phyloP scores from a whole-genome alignment of 2,888 invertebrate species.

The Cantharis flavilabris region DNA sequence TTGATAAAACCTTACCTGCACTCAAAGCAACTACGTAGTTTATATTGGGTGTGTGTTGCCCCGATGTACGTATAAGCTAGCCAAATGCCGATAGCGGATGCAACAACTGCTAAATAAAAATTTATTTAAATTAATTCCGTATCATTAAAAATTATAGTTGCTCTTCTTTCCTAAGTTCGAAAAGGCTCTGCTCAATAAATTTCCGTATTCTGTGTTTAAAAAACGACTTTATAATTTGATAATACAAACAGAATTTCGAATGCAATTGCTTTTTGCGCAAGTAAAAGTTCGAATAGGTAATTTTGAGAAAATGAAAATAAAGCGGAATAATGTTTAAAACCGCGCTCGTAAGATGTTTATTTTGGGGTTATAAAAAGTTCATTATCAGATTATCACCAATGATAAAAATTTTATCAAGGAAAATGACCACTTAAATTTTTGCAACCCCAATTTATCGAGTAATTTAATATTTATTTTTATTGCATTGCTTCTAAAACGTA shows the following conservation, averaged over 20 bases:
- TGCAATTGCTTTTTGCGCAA: neutral
- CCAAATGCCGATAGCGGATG: too few relatives aligned
- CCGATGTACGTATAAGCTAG: too few relatives aligned
- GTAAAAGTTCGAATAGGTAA: neutral
- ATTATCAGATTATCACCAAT: neutral
- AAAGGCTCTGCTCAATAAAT: too few relatives aligned
- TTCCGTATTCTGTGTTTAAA: too few relatives aligned
- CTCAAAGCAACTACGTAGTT: too few relatives aligned
- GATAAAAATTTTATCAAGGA: neutral
- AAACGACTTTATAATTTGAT: neutral
- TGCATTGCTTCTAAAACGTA: neutral
- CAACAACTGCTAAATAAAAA: too few relatives aligned
- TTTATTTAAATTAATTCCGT: too few relatives aligned
- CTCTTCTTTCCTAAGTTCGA: too few relatives aligned
- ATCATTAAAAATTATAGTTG: too few relatives aligned
- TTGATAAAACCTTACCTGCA: too few relatives aligned
- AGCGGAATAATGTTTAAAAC: neutral
- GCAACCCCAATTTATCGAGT: neutral
- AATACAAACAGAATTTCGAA: neutral
- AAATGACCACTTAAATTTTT: neutral
- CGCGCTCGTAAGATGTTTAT: neutral
- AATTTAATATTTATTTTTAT: neutral
- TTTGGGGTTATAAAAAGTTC: neutral
- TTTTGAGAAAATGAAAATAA: neutral
- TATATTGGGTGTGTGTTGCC: too few relatives aligned